Evolutionary conservation across 2,113 vertebrate species (phyloP).

Genomic region (Forbesichthys papilliferus): DNA sequence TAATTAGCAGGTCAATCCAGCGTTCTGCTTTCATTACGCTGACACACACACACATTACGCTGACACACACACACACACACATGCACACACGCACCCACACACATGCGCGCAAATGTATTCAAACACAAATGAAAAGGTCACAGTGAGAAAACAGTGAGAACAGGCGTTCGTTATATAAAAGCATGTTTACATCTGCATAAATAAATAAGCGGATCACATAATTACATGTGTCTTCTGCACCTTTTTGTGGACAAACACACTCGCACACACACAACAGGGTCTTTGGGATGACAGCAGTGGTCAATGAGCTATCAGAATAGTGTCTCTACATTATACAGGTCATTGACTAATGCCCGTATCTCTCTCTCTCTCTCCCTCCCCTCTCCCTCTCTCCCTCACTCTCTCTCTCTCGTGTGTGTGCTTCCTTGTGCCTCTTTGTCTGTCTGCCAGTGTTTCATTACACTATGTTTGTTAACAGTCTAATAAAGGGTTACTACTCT

Average conservation of each 20-base stretch:
- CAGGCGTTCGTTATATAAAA: not conserved
- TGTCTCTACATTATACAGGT: slow-evolving; percentile 62
- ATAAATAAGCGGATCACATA: slow-evolving; percentile 15
- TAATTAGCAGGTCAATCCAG: slow-evolving; percentile 98
- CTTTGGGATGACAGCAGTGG: slow-evolving; percentile 44
- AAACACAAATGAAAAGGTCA: not conserved
- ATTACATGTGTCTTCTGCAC: slow-evolving; percentile 10
- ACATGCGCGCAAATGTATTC: not conserved
- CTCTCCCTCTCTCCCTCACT: not conserved
- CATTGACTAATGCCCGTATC: slow-evolving; percentile 62
- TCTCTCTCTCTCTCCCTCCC: slow-evolving; percentile 18
- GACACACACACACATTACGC: slow-evolving; percentile 40
- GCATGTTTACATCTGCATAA: slow-evolving; percentile 13
- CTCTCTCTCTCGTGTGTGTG: not conserved
- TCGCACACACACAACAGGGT: slow-evolving; percentile 30
- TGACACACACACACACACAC: slow-evolving; percentile 3
- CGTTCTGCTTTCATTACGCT: slow-evolving; percentile 90
- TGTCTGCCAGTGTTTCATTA: not conserved
- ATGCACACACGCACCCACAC: not conserved
- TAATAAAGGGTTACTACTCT: too few relatives aligned
- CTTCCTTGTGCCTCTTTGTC: not conserved
- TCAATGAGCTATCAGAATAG: slow-evolving; percentile 68
- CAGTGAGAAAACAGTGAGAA: slow-evolving; percentile 11
- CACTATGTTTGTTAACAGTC: too few relatives aligned
- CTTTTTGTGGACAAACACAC: slow-evolving; percentile 6